A percentile compares a stretch with the other conserved stretches of the same genome.
Conservation (phyloP, 30 jellyfish, hydroid and myxozoan genomes). For the Hydractinia echinata region DNA sequence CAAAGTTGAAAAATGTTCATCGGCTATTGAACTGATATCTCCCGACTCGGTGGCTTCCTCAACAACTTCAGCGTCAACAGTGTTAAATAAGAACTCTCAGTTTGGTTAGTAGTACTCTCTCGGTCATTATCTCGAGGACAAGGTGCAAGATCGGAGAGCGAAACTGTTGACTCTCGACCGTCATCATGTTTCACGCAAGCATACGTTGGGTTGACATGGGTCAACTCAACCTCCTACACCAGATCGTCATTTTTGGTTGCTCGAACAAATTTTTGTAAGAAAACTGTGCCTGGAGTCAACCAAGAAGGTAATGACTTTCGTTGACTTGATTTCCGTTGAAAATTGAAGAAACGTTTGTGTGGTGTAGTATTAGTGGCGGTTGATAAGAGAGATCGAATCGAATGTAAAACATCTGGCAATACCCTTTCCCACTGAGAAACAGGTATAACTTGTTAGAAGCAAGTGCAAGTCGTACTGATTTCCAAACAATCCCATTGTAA, state of each 20-base stretch:
- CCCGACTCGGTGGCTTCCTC: background rate
- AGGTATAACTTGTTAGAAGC: no score
- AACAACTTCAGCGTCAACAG: background rate
- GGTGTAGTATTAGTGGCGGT: background rate
- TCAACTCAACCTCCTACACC: slow-evolving; percentile 51
- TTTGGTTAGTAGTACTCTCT: slow-evolving; percentile 6
- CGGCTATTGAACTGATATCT: background rate
- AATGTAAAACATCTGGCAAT: no score
- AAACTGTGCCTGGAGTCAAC: background rate
- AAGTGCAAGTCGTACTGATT: slow-evolving; percentile 32
- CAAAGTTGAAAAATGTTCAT: background rate
- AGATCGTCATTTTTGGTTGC: slow-evolving; percentile 43
- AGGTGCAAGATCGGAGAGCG: background rate
- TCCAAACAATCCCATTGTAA: slow-evolving; percentile 43
- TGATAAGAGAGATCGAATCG: background rate
- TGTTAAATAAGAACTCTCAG: background rate
- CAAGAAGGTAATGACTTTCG: background rate
- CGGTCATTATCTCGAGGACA: slow-evolving; percentile 4
- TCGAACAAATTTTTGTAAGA: slow-evolving; percentile 38
- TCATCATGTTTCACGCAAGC: background rate
- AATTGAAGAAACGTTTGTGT: background rate
- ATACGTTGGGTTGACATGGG: slow-evolving; percentile 60
- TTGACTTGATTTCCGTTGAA: background rate
- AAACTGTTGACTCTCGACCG: background rate
- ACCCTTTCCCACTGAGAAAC: no score